phyloP scores from a whole-genome alignment of 2,888 invertebrate genomes.

The Gastrophysa polygoni region DNA sequence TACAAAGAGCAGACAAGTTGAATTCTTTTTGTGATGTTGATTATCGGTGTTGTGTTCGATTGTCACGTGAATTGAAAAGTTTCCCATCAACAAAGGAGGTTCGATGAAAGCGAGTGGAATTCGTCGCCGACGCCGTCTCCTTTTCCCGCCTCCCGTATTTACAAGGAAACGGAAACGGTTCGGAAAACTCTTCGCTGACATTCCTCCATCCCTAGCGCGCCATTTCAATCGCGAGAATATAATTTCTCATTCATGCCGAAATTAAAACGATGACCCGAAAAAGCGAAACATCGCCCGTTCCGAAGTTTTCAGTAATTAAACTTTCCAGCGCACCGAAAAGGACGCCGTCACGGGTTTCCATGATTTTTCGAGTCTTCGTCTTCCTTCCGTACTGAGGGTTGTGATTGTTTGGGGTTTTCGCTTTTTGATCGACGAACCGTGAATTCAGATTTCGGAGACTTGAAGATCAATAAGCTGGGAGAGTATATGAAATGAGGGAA shows the following conservation, averaged over 20 bases:
- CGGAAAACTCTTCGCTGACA: slow-evolving; percentile 13
- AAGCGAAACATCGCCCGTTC: slow-evolving; percentile 8
- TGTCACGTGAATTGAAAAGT: not conserved
- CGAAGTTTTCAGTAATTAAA: slow-evolving; percentile 13
- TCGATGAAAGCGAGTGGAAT: not conserved
- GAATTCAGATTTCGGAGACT: too few relatives aligned
- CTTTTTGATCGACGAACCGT: too few relatives aligned
- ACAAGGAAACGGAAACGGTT: slow-evolving; percentile 26
- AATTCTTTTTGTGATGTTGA: not conserved
- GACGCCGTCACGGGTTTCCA: not conserved
- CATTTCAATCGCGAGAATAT: slow-evolving; percentile 20
- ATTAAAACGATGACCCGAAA: slow-evolving; percentile 20
- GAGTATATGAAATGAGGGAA: too few relatives aligned
- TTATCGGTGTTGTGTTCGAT: not conserved
- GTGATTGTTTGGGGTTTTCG: not conserved
- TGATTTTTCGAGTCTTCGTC: not conserved
- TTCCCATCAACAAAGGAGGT: not conserved
- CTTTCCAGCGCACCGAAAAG: not conserved
- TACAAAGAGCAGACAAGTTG: not conserved
- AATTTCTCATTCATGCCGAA: slow-evolving; percentile 27
- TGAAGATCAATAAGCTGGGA: too few relatives aligned
- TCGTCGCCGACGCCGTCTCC: not conserved
- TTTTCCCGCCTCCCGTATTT: slow-evolving; percentile 19
- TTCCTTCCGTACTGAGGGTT: not conserved
- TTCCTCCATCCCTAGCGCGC: slow-evolving; percentile 10